These are phyloP conservation scores for Rallus limicola DNA, from an alignment of 2,113 vertebrate genomes.

Conservation along the genomic window DNA sequence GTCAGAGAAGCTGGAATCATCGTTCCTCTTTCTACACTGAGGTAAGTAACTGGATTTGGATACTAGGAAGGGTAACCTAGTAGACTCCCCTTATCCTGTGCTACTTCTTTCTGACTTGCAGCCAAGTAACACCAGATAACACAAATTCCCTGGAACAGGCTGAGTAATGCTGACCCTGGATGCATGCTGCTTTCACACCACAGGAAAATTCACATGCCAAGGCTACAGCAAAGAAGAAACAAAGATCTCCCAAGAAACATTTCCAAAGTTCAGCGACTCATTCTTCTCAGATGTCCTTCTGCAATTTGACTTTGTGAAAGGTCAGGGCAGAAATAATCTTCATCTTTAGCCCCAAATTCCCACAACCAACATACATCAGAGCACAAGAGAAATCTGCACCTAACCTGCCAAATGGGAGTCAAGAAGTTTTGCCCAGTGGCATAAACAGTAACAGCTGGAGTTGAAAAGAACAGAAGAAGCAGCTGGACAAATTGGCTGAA, in stretches of 20 bases:
- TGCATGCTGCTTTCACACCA: background rate
- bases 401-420: background rate
- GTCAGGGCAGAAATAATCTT: background rate
- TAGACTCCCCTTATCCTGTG: background rate
- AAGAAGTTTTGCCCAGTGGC: background rate
- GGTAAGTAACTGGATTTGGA: background rate
- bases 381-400: background rate
- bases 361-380: background rate
- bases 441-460: background rate
- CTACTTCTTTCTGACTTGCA: background rate
- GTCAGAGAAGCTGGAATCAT: background rate
- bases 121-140: background rate
- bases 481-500: background rate
- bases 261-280: background rate
- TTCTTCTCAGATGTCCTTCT: background rate
- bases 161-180: background rate
- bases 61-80: background rate
- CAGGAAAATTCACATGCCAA: background rate
- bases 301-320: background rate
- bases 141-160: background rate
- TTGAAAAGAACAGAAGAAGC: background rate
- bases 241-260: background rate
- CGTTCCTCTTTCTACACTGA: background rate
- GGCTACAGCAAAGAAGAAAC: background rate
- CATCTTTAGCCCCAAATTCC: background rate